phyloP scores from a whole-genome alignment of 2,797 vertebrate species.

The Eurystomus glaucurus region DNA sequence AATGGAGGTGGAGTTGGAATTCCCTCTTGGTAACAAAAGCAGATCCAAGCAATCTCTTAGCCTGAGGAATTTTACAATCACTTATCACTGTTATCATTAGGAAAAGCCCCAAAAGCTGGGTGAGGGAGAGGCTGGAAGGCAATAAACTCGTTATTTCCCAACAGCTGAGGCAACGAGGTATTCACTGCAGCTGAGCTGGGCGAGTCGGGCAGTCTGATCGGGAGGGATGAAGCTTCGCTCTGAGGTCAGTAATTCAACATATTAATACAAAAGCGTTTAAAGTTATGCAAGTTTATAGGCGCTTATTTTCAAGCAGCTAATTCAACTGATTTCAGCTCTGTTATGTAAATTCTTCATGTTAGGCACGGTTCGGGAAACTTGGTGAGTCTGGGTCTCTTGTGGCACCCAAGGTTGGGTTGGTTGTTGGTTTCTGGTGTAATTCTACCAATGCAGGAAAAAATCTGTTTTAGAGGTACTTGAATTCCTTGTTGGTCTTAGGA shows the following conservation, averaged over 20 bases:
- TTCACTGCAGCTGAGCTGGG: background rate
- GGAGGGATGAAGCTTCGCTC: fast-evolving
- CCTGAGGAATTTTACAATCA: background rate
- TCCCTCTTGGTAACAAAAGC: background rate
- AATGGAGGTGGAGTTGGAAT: background rate
- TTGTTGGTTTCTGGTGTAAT: background rate
- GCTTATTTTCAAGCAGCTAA: background rate
- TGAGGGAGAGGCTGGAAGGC: background rate
- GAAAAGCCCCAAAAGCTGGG: background rate
- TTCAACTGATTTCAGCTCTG: background rate
- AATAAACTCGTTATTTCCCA: background rate
- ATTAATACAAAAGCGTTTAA: background rate
- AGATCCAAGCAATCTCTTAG: background rate
- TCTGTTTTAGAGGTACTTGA: background rate
- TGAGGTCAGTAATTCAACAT: background rate
- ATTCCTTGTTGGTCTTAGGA: background rate
- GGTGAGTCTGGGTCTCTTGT: background rate
- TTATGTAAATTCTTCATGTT: background rate
- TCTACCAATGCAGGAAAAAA: background rate
- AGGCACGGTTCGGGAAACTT: background rate
- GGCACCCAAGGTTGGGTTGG: background rate
- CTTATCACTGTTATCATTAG: background rate
- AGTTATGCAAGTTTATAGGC: background rate
- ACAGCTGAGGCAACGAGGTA: background rate
- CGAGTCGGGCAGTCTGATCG: background rate